These are phyloP conservation scores for Rosalia funebris DNA, from an alignment of 2,888 invertebrate species.

Conservation along the genomic window DNA sequence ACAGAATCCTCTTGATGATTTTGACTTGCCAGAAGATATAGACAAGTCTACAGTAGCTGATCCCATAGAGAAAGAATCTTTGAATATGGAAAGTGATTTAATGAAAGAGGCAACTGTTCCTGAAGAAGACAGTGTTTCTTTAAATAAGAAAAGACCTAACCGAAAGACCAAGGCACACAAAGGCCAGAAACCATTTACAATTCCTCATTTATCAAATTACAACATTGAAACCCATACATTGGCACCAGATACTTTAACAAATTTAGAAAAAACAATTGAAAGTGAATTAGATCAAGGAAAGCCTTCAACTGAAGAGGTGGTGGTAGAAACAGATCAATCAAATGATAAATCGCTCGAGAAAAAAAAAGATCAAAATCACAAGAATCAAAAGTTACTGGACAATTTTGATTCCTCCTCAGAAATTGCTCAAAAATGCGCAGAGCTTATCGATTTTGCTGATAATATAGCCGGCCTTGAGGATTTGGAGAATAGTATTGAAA, in stretches of 20 bases:
- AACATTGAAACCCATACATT: slow-evolving; percentile 24
- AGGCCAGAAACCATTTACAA: slow-evolving; percentile 1
- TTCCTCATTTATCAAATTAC: slow-evolving; percentile 1
- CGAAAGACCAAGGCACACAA: slow-evolving; percentile 12
- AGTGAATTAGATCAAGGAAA: background rate
- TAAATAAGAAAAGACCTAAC: background rate
- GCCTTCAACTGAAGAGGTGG: background rate
- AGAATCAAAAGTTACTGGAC: background rate
- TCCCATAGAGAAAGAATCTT: background rate
- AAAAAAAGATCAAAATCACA: background rate
- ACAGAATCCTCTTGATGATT: slow-evolving; percentile 3
- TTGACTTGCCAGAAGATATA: background rate
- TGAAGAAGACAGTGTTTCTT: background rate
- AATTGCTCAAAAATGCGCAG: slow-evolving; percentile 24
- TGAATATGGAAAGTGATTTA: background rate
- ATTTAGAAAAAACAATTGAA: background rate
- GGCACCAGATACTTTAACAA: slow-evolving; percentile 25
- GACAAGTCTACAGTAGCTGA: background rate
- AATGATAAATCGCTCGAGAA: background rate
- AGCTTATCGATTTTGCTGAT: slow-evolving; percentile 36
- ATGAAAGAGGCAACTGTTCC: background rate
- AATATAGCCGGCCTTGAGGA: slow-evolving; percentile 39
- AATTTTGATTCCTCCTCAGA: background rate
- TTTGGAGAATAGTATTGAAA: slow-evolving; percentile 40
- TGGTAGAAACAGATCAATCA: background rate